Evolutionary conservation across 2,888 invertebrate genomes (phyloP).

Genomic region (Agrotis segetum): DNA sequence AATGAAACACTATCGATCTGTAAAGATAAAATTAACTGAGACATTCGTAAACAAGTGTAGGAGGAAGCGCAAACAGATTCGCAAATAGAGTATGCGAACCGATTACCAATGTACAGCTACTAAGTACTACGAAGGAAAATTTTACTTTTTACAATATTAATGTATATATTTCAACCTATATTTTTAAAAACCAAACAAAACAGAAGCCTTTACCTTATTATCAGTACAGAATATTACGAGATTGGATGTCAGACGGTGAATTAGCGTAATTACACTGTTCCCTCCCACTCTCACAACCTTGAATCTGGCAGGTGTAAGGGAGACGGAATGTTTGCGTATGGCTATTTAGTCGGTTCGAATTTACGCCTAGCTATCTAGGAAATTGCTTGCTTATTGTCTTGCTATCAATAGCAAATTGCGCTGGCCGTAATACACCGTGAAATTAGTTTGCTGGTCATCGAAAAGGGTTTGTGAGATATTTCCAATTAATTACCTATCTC

Average conservation of each 20-base stretch:
- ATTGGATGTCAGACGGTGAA: slow-evolving; percentile 55
- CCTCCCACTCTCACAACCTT: slow-evolving; percentile 21
- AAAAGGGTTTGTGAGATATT: slow-evolving; percentile 40
- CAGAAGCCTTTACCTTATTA: slow-evolving; percentile 43
- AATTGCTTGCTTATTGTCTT: slow-evolving; percentile 67
- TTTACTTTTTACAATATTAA: no score
- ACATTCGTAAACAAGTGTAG: no score
- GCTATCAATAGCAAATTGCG: slow-evolving; percentile 66
- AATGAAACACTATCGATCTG: no score
- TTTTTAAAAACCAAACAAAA: slow-evolving; percentile 46
- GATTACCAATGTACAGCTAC: no score
- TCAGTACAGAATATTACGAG: slow-evolving; percentile 47
- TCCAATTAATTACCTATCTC: slow-evolving; percentile 39
- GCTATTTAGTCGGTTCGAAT: slow-evolving; percentile 58
- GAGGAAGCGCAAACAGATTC: no score
- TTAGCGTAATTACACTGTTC: slow-evolving; percentile 58
- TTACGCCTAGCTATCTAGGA: slow-evolving; percentile 63
- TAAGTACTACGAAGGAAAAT: no score
- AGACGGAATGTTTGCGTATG: slow-evolving; percentile 32
- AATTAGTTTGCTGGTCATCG: slow-evolving; percentile 56
- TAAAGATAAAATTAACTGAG: no score
- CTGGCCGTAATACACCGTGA: slow-evolving; percentile 38
- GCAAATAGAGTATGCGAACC: no score
- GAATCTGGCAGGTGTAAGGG: slow-evolving; percentile 35
- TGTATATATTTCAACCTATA: no score